These are phyloP conservation scores for Strix occidentalis DNA, from an alignment of 2,797 vertebrate genomes.

Conservation along the genomic window DNA sequence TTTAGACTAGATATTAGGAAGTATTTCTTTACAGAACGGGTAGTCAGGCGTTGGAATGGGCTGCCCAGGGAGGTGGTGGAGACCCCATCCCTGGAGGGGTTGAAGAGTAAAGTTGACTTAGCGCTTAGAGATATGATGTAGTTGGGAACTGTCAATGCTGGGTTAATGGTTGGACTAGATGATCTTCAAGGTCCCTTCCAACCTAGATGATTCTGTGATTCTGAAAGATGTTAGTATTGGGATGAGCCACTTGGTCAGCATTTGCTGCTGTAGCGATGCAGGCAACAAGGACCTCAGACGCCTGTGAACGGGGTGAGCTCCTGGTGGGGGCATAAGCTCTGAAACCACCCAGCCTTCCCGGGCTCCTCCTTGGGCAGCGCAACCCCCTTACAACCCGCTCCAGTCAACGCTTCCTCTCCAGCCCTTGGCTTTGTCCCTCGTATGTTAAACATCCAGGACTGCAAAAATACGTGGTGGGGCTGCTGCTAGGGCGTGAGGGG, in stretches of 20 bases:
- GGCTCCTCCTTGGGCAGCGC: neutral
- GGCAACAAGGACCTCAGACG: neutral
- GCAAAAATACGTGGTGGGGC: neutral
- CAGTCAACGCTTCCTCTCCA: neutral
- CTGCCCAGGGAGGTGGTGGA: no score
- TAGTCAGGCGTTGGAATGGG: no score
- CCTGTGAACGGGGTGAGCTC: neutral
- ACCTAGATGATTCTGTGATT: no score
- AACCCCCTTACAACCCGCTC: neutral
- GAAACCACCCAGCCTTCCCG: neutral
- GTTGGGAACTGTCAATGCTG: no score
- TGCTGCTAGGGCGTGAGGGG: neutral
- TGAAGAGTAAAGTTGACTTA: no score
- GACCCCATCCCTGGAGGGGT: no score
- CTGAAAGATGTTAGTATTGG: neutral
- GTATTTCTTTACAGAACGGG: no score
- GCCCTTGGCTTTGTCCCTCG: neutral
- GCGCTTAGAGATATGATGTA: no score
- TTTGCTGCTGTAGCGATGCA: neutral
- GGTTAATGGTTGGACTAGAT: no score
- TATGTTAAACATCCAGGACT: neutral
- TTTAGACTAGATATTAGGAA: no score
- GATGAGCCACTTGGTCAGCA: neutral
- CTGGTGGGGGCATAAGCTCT: neutral
- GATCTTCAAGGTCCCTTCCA: no score